A percentile compares a stretch with the other conserved stretches of the same genome.
phyloP scores from a whole-genome alignment of 2,797 vertebrate species.

The Schizopygopsis malacanthus region DNA sequence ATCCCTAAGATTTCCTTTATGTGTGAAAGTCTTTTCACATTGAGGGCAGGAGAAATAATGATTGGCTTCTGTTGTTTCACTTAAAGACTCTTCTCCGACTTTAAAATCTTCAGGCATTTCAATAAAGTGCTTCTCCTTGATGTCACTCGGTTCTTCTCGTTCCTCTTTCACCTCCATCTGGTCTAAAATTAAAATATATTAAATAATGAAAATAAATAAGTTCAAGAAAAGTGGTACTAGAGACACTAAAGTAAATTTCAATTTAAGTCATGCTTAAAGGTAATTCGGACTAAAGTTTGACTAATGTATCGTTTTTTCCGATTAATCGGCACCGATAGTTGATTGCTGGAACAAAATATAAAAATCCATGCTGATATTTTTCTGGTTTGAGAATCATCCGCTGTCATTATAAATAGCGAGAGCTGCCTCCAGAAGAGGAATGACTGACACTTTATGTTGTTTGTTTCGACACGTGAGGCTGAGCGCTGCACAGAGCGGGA shows the following conservation, averaged over 20 bases:
- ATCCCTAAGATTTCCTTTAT: conserved; percentile 29
- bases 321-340: no score
- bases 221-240: no score
- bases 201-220: background rate
- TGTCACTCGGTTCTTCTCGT: background rate
- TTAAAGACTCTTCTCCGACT: background rate
- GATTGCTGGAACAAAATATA: no score
- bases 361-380: no score
- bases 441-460: no score
- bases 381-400: no score
- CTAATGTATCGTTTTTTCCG: no score
- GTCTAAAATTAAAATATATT: background rate
- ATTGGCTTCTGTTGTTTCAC: background rate
- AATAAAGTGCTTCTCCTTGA: background rate
- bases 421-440: no score
- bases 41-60: conserved; percentile 9
- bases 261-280: background rate
- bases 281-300: background rate
- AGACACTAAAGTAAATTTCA: background rate
- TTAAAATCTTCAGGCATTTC: background rate
- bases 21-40: conserved; percentile 5
- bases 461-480: no score
- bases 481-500: no score
- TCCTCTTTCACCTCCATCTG: conserved; percentile 4
- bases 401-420: no score